These are phyloP conservation scores for Argopecten irradians DNA, from an alignment of 1,140 invertebrate species.

Conservation along the genomic window DNA sequence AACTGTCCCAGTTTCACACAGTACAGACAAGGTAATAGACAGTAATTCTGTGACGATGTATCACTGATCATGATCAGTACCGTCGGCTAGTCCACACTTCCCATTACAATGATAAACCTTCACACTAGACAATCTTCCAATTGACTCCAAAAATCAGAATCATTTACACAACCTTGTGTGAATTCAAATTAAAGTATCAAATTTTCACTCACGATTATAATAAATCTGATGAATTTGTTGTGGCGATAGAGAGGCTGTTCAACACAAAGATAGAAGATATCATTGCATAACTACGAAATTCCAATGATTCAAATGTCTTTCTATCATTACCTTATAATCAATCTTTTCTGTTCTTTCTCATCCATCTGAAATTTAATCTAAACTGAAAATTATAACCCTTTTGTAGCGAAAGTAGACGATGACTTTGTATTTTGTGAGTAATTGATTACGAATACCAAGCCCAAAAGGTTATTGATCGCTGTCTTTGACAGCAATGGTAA, in stretches of 20 bases:
- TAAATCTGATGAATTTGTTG: slow-evolving; percentile 1
- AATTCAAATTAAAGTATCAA: slow-evolving; percentile 23
- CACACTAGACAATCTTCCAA: neutral
- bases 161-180: neutral
- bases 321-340: neutral
- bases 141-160: neutral
- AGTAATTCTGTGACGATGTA: neutral
- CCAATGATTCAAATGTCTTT: neutral
- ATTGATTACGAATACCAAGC: neutral
- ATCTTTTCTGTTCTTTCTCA: neutral
- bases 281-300: neutral
- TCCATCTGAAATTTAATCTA: slow-evolving; percentile 18
- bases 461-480: neutral
- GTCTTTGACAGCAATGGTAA: neutral
- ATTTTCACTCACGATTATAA: neutral
- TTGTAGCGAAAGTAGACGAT: neutral
- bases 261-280: neutral
- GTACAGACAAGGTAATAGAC: slow-evolving; percentile 7
- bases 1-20: neutral
- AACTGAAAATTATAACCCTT: neutral
- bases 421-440: neutral
- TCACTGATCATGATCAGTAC: neutral
- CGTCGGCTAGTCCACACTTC: neutral
- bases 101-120: neutral
- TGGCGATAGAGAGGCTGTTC: neutral